A percentile compares a stretch with the other conserved stretches of the same genome.
phyloP scores from a whole-genome alignment of 2,888 invertebrate genomes.

The Cotesia congregata region DNA sequence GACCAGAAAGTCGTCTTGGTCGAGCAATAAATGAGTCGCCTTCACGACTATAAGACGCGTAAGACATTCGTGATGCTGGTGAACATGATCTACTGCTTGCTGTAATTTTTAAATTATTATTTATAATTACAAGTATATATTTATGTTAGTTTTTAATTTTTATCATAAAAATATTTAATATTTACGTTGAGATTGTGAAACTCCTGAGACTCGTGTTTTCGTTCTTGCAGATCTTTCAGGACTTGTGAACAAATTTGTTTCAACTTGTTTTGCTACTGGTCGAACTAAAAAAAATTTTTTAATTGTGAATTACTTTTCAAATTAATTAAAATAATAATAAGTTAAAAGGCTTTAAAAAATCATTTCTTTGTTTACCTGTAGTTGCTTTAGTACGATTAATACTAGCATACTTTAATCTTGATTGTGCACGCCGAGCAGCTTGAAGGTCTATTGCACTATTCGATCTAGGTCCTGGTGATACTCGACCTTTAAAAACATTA shows the following conservation, averaged over 20 bases:
- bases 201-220: conserved; percentile 80
- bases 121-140: too few species aligned
- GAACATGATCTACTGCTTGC: conserved; percentile 95
- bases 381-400: conserved; percentile 84
- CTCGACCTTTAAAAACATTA: conserved; percentile 54
- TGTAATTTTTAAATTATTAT: conserved; percentile 64
- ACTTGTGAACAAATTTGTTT: conserved; percentile 73
- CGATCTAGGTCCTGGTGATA: conserved; percentile 74
- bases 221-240: conserved; percentile 75
- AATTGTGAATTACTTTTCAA: background rate
- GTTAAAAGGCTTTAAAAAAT: background rate
- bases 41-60: conserved; percentile 77
- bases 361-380: conserved; percentile 77
- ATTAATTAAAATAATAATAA: conserved; percentile 10
- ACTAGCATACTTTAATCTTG: conserved; percentile 85
- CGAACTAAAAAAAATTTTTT: conserved; percentile 73
- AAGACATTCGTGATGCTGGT: conserved; percentile 87
- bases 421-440: conserved; percentile 89
- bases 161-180: conserved; percentile 49
- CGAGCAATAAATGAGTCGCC: conserved; percentile 72
- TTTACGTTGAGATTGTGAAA: conserved; percentile 95
- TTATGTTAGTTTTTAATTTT: background rate
- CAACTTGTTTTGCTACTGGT: conserved; percentile 75
- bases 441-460: conserved; percentile 95
- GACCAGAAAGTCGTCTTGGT: conserved; percentile 78